phyloP scores from a whole-genome alignment of 2,113 vertebrate species.

The Bolborhynchus lineola region DNA sequence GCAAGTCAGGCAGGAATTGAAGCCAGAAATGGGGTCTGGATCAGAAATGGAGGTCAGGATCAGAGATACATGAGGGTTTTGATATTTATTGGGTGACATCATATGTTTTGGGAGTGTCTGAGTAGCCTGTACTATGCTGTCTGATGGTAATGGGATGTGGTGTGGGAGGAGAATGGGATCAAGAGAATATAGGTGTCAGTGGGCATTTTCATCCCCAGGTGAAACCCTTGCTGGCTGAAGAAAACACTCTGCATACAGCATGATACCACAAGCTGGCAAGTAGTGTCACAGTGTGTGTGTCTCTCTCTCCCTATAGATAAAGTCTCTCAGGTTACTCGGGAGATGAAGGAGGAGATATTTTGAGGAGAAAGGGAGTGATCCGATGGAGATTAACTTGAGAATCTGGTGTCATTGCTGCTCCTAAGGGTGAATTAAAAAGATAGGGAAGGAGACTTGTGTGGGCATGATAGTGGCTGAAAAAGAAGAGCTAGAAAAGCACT shows the following conservation, averaged over 20 bases:
- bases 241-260: not conserved
- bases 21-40: not conserved
- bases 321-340: not conserved
- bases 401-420: not conserved
- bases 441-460: not conserved
- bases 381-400: not conserved
- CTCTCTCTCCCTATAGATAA: not conserved
- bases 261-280: not conserved
- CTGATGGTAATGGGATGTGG: not conserved
- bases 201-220: not conserved
- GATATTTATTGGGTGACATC: not conserved
- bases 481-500: not conserved
- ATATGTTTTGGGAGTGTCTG: not conserved
- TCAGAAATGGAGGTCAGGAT: not conserved
- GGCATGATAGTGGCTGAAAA: not conserved
- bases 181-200: not conserved
- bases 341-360: not conserved
- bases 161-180: not conserved
- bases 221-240: not conserved
- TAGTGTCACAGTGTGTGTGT: not conserved
- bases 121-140: not conserved
- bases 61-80: accelerated
- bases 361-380: not conserved
- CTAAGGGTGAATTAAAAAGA: not conserved
- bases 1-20: not conserved